A percentile compares a stretch with the other conserved stretches of the same genome.
phyloP scores from a whole-genome alignment of 1,140 invertebrate species.

The Plectus sambesii region DNA sequence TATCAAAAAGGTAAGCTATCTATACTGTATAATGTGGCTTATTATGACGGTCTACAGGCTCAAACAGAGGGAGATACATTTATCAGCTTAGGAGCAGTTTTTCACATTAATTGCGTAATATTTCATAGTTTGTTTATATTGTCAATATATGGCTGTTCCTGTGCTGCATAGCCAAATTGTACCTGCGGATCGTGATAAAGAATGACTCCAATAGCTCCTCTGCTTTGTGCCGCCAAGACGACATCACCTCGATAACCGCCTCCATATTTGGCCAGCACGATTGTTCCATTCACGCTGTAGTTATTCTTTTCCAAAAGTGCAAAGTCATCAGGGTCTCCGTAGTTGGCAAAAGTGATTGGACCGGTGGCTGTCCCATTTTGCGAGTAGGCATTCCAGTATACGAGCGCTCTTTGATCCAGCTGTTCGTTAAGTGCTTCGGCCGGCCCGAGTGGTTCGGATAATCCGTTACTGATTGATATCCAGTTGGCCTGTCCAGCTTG shows the following conservation, averaged over 20 bases:
- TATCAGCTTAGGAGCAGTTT: no score
- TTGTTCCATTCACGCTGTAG: constrained; percentile 1
- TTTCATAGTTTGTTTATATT: constrained; percentile 4
- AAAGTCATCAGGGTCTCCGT: constrained; percentile 9
- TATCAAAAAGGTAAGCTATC: no score
- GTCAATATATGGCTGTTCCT: constrained; percentile 8
- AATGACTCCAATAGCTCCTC: not conserved
- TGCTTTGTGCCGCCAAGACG: not conserved
- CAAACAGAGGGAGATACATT: no score
- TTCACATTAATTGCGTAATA: constrained; percentile 22
- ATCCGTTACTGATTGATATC: constrained; percentile 28
- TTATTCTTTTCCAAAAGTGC: constrained; percentile 29
- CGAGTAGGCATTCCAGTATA: constrained; percentile 13
- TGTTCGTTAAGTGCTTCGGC: no score
- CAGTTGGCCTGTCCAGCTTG: constrained; percentile 16
- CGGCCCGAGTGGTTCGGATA: constrained; percentile 10
- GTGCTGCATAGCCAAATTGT: constrained; percentile 16
- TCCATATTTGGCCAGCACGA: not conserved
- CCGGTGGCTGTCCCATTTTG: constrained; percentile 4
- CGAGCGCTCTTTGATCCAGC: constrained; percentile 3
- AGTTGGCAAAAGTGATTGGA: constrained; percentile 13
- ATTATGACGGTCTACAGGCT: no score
- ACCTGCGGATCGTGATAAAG: constrained; percentile 5
- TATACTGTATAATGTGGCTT: no score
- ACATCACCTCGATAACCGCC: not conserved